Percentiles rank a stretch among this genome's conserved stretches.
Conservation (phyloP, 2,113 vertebrate genomes). For the Oncorhynchus gorbuscha region DNA sequence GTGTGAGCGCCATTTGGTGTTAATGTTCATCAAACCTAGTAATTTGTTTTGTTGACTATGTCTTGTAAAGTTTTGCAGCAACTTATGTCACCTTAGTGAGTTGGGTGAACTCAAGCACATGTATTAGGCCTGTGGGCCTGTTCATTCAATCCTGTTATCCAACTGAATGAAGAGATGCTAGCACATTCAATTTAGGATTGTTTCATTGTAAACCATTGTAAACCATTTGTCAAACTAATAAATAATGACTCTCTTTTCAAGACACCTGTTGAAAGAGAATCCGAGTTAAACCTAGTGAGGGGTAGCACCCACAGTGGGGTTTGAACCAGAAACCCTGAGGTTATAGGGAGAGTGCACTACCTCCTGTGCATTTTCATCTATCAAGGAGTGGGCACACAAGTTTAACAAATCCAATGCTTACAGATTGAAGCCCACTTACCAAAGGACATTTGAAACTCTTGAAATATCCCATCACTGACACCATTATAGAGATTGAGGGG, state of each 20-base stretch:
- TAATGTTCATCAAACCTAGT: no score
- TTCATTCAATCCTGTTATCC: not conserved
- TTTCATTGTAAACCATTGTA: not conserved
- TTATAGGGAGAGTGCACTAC: no score
- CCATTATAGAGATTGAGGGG: not conserved
- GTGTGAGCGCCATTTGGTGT: no score
- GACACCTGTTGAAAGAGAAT: not conserved
- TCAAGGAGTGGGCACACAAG: no score
- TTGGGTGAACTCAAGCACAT: not conserved
- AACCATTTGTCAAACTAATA: not conserved
- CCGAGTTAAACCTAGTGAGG: no score
- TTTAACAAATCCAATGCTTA: no score
- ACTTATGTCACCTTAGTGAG: not conserved
- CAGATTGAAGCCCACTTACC: no score
- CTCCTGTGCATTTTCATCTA: no score
- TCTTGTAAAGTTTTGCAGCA: not conserved
- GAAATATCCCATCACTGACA: not conserved
- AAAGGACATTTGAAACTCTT: no score
- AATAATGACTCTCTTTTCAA: not conserved
- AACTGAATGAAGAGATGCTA: not conserved
- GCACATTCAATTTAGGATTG: not conserved
- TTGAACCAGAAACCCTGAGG: no score
- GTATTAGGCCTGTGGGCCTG: not conserved
- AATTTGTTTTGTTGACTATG: not conserved
- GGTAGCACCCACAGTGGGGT: no score